Percentiles rank a stretch among this genome's conserved stretches.
Conservation (phyloP, 1,140 invertebrate genomes). For the Goniozus legneri region DNA sequence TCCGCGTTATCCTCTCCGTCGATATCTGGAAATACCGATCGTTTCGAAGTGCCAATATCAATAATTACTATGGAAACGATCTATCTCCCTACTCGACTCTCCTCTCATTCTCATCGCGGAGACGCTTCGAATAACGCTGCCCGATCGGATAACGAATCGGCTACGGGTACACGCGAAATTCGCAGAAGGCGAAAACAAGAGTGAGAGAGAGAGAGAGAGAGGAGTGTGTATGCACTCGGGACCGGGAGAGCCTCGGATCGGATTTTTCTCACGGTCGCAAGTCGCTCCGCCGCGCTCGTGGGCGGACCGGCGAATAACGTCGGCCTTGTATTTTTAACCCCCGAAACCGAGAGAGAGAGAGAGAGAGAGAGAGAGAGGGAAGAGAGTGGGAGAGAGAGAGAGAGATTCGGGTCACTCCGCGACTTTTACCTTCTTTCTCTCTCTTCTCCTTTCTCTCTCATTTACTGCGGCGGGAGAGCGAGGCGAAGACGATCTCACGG, state of each 20-base stretch:
- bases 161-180: too few species aligned
- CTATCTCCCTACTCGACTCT: too few species aligned
- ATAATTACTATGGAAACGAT: background rate
- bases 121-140: too few species aligned
- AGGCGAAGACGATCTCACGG: constrained; percentile 32
- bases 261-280: constrained; percentile 38
- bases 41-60: background rate
- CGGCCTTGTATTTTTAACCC: constrained; percentile 35
- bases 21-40: too few species aligned
- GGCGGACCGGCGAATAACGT: constrained; percentile 37
- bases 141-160: too few species aligned
- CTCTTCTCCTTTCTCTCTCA: constrained; percentile 24
- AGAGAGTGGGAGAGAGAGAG: background rate
- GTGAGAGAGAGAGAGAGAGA: too few species aligned
- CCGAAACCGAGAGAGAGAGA: background rate
- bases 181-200: too few species aligned
- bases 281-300: constrained; percentile 28
- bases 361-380: background rate
- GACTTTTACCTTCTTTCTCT: constrained; percentile 12
- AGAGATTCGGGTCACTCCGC: constrained; percentile 17
- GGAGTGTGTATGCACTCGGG: too few species aligned
- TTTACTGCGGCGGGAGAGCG: constrained; percentile 10
- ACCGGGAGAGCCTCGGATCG: too few species aligned
- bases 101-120: too few species aligned
- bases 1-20: too few species aligned